Conservation (phyloP, 2,797 vertebrate genomes). For the Streptopelia turtur region DNA sequence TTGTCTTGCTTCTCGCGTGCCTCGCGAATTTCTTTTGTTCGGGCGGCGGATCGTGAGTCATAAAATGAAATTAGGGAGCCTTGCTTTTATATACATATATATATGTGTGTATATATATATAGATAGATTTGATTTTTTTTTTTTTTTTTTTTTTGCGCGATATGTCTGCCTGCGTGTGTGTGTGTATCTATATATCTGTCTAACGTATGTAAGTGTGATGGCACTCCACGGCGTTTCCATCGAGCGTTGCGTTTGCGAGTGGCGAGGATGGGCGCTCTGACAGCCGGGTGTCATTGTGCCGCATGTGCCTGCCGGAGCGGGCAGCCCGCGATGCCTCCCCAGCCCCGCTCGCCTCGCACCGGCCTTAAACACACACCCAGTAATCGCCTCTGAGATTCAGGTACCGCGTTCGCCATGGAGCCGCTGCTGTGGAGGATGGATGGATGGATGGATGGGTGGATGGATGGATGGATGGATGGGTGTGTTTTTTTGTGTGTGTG, state of each 20-base stretch:
- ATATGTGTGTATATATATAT: too few relatives aligned
- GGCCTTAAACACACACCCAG: constrained; percentile 75
- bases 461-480: constrained; percentile 50
- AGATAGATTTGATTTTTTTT: too few relatives aligned
- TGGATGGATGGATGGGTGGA: not conserved
- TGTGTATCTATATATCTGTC: constrained; percentile 70
- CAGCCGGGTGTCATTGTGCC: constrained; percentile 78
- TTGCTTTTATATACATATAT: not conserved
- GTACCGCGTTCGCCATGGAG: constrained; percentile 67
- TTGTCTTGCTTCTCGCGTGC: constrained; percentile 51
- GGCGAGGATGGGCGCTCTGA: constrained; percentile 76
- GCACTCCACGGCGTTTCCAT: constrained; percentile 68
- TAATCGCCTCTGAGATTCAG: constrained; percentile 71
- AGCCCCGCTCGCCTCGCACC: constrained; percentile 69
- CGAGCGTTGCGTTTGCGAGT: constrained; percentile 69
- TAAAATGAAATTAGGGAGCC: constrained; percentile 75
- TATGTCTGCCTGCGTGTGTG: constrained; percentile 53
- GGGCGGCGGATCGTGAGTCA: constrained; percentile 62
- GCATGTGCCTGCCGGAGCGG: constrained; percentile 73
- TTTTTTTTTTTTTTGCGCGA: constrained; percentile 1
- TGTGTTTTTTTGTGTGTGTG: constrained; percentile 50
- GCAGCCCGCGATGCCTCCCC: constrained; percentile 66
- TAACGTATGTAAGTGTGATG: constrained; percentile 70
- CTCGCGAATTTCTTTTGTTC: constrained; percentile 67
- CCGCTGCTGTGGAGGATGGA: constrained; percentile 44